A percentile compares a stretch with the other conserved stretches of the same genome.
phyloP scores from a whole-genome alignment of 2,797 vertebrate genomes.

The Neoniphon sammara region DNA sequence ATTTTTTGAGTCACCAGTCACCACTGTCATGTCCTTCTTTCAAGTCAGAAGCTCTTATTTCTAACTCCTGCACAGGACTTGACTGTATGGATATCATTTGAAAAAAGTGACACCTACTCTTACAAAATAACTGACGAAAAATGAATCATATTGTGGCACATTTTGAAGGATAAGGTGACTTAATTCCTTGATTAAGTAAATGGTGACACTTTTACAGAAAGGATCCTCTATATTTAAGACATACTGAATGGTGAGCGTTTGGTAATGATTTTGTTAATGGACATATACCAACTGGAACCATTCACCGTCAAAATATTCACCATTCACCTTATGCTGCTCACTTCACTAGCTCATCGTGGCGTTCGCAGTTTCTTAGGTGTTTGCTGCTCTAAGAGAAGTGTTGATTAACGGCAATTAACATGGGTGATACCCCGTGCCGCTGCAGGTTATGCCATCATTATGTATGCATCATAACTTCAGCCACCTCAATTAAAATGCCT shows the following conservation, averaged over 20 bases:
- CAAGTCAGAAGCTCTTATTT: too few species aligned
- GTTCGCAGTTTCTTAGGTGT: slow-evolving; percentile 29
- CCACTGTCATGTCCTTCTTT: too few species aligned
- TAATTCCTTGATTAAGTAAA: too few species aligned
- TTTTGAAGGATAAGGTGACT: too few species aligned
- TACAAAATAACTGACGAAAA: background rate
- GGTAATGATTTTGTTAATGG: too few species aligned
- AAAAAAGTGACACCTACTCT: background rate
- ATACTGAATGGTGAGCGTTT: too few species aligned
- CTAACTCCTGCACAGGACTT: too few species aligned
- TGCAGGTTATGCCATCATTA: slow-evolving; percentile 36
- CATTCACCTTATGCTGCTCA: background rate
- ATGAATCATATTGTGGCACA: background rate
- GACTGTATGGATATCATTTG: too few species aligned
- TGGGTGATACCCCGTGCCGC: slow-evolving; percentile 14
- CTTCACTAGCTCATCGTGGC: background rate
- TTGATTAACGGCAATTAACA: slow-evolving; percentile 33
- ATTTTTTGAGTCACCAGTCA: too few species aligned
- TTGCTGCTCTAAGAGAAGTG: slow-evolving; percentile 32
- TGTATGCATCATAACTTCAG: slow-evolving; percentile 23
- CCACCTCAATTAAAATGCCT: slow-evolving; percentile 32
- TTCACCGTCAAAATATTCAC: background rate
- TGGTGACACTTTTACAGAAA: too few species aligned
- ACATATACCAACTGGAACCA: too few species aligned
- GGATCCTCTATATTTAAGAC: too few species aligned